Evolutionary conservation across 2,888 invertebrate species (phyloP).

Genomic region (Bruchidius siliquastri): DNA sequence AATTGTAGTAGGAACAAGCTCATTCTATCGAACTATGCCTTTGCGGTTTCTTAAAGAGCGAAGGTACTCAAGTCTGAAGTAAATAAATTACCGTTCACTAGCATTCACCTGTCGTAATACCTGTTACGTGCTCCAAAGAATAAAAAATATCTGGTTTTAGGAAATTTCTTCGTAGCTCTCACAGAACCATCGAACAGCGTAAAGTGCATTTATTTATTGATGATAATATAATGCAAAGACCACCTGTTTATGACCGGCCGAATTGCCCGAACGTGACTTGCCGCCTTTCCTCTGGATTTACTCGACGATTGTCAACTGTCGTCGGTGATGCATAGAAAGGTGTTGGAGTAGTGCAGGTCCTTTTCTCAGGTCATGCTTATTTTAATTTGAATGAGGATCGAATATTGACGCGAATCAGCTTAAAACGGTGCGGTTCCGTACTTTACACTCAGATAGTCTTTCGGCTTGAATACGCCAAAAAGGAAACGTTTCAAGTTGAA

Average conservation of each 20-base stretch:
- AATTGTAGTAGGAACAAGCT: too few relatives aligned
- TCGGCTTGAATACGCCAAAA: neutral
- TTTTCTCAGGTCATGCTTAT: neutral
- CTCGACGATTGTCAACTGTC: constrained; percentile 38
- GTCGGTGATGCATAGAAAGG: constrained; percentile 7
- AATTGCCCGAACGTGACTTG: constrained; percentile 46
- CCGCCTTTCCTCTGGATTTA: constrained; percentile 39
- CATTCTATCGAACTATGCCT: too few relatives aligned
- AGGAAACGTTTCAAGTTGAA: neutral
- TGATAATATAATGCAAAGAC: constrained; percentile 8
- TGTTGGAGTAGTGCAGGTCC: neutral
- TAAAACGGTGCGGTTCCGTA: constrained; percentile 1
- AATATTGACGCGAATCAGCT: neutral
- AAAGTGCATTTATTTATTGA: neutral
- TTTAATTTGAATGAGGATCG: neutral
- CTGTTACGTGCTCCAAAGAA: neutral
- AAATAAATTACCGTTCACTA: neutral
- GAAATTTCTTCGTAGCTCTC: neutral
- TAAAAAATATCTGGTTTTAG: neutral
- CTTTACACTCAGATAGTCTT: neutral
- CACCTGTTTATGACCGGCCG: constrained; percentile 31
- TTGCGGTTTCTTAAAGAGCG: neutral
- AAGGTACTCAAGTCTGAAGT: neutral
- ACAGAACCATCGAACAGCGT: neutral
- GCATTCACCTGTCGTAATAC: neutral